Evolutionary conservation across 2,888 invertebrate species (phyloP).

Genomic region (Monoplex corrugatus): DNA sequence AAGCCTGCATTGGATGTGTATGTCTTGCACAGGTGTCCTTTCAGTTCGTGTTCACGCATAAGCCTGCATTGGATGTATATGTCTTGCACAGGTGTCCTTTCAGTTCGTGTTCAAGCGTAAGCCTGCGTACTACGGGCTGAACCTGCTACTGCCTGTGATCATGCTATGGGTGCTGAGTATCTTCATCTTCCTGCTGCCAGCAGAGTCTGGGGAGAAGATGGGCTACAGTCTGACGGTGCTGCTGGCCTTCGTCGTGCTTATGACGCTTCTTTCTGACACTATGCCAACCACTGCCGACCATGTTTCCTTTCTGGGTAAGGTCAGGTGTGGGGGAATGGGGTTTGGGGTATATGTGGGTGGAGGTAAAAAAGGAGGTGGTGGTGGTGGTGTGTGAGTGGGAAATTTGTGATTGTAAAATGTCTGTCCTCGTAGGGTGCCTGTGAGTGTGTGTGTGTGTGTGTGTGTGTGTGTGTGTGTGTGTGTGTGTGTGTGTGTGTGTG

Average conservation of each 20-base stretch:
- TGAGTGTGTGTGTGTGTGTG: too few species aligned
- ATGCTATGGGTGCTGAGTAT: constrained; percentile 52
- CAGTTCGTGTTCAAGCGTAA: constrained; percentile 47
- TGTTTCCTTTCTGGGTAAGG: constrained; percentile 57
- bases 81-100: constrained; percentile 45
- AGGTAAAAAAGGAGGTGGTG: too few species aligned
- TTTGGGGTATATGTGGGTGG: too few species aligned
- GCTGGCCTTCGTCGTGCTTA: constrained; percentile 56
- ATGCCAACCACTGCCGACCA: constrained; percentile 58
- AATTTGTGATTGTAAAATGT: too few species aligned
- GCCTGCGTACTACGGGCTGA: constrained; percentile 53
- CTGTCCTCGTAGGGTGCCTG: too few species aligned
- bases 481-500: too few species aligned
- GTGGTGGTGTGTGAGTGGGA: too few species aligned
- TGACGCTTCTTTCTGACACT: constrained; percentile 54
- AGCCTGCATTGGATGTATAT: too few species aligned
- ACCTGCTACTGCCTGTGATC: constrained; percentile 55
- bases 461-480: too few species aligned
- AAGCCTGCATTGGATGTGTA: constrained; percentile 29
- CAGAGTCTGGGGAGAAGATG: constrained; percentile 59
- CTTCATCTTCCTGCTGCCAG: constrained; percentile 58
- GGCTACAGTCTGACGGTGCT: constrained; percentile 58
- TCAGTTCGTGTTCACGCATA: constrained; percentile 46
- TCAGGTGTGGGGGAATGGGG: too few species aligned
- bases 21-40: constrained; percentile 52